phyloP scores from a whole-genome alignment of 1,140 invertebrate genomes.

The Ceratosolen solmsi region DNA sequence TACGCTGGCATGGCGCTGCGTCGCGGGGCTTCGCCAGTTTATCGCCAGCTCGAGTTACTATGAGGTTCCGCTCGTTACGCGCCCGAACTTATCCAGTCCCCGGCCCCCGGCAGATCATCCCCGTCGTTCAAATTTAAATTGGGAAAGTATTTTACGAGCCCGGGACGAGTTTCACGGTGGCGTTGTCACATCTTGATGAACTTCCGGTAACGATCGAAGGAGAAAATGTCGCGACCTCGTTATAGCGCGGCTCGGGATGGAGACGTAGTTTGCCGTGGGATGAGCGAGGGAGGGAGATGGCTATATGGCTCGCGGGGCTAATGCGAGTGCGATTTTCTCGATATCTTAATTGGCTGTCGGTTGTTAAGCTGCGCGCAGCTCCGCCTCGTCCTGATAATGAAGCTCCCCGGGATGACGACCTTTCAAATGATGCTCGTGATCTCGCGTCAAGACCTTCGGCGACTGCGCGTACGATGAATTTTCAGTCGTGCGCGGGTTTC shows the following conservation, averaged over 20 bases:
- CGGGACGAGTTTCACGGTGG: conserved; percentile 69
- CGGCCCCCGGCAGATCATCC: conserved; percentile 54
- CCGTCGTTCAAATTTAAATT: conserved; percentile 72
- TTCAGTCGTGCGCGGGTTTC: not conserved
- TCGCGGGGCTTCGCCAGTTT: conserved; percentile 57
- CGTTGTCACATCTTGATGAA: conserved; percentile 75
- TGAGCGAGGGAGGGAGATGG: not conserved
- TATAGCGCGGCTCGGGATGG: conserved; percentile 32
- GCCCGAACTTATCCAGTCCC: conserved; percentile 63
- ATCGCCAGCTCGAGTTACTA: conserved; percentile 65
- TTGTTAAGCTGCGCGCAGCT: conserved; percentile 14
- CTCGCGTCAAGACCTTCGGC: not conserved
- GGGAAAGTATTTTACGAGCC: conserved; percentile 74
- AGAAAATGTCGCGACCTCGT: conserved; percentile 49
- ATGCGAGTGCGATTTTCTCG: conserved; percentile 41
- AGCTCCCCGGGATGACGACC: conserved; percentile 4
- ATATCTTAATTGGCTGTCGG: conserved; percentile 51
- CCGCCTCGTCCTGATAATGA: conserved; percentile 21
- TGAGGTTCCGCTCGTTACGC: conserved; percentile 72
- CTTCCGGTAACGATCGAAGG: conserved; percentile 70
- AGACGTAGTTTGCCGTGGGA: conserved; percentile 5
- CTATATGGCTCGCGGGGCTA: conserved; percentile 29
- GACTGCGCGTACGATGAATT: not conserved
- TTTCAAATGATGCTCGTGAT: not conserved
- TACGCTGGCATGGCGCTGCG: conserved; percentile 41